These are phyloP conservation scores for Polyodon spathula DNA, from an alignment of 2,113 vertebrate species.

Conservation along the genomic window DNA sequence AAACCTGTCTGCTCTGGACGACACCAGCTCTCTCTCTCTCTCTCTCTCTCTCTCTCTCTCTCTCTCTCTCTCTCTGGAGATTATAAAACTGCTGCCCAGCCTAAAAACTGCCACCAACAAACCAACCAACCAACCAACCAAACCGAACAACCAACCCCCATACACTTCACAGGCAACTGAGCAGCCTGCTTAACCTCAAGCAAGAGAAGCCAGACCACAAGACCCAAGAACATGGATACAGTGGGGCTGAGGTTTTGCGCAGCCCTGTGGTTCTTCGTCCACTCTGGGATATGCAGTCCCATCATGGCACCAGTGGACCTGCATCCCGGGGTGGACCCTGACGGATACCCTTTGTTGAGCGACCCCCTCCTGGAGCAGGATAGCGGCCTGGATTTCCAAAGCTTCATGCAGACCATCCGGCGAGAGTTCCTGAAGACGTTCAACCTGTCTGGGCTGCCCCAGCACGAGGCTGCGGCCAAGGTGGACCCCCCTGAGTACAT, in stretches of 20 bases:
- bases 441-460: constrained; percentile 75
- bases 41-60: constrained; percentile 4
- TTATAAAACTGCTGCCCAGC: no score
- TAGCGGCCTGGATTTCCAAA: constrained; percentile 65
- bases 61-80: constrained; percentile 6
- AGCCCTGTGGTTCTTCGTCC: constrained; percentile 40
- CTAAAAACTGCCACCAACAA: constrained; percentile 50
- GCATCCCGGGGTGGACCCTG: constrained; percentile 54
- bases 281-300: constrained; percentile 57
- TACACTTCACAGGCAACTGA: neutral
- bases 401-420: constrained; percentile 74
- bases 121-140: constrained; percentile 13
- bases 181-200: no score
- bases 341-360: constrained; percentile 69
- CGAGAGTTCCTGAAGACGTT: constrained; percentile 80
- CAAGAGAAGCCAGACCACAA: neutral
- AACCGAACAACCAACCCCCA: neutral
- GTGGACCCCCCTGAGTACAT: constrained; percentile 93
- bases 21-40: constrained; percentile 46
- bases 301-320: constrained; percentile 71
- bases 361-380: constrained; percentile 77
- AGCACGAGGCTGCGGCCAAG: constrained; percentile 48
- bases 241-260: constrained; percentile 33
- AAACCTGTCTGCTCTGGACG: constrained; percentile 64
- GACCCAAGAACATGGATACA: constrained; percentile 43